These are phyloP conservation scores for Arizona elegans DNA, from an alignment of 2,113 vertebrate genomes.

Conservation along the genomic window DNA sequence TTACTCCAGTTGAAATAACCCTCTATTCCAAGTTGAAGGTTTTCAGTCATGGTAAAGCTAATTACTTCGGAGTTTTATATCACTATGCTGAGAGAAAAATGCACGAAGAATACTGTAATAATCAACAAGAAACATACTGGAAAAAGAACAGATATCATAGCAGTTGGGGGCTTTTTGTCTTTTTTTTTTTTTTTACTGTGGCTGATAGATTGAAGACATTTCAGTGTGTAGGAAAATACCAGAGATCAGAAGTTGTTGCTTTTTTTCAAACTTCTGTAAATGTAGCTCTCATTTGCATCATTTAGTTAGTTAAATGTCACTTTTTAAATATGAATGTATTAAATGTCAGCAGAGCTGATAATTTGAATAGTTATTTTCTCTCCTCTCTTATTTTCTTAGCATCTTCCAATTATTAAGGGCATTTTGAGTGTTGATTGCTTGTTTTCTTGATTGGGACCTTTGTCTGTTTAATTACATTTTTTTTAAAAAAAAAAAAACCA, in stretches of 20 bases:
- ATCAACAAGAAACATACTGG: not conserved
- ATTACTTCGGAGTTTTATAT: not conserved
- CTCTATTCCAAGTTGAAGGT: not conserved
- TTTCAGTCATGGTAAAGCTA: constrained; percentile 4
- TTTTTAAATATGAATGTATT: constrained; percentile 79
- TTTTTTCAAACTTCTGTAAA: constrained; percentile 67
- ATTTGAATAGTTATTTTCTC: constrained; percentile 73
- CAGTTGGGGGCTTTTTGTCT: constrained; percentile 10
- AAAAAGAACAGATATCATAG: not conserved
- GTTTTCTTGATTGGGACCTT: constrained; percentile 67
- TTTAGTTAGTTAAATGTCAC: constrained; percentile 78
- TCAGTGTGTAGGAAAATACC: constrained; percentile 46
- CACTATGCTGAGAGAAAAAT: not conserved
- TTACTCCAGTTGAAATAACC: not conserved
- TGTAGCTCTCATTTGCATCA: constrained; percentile 78
- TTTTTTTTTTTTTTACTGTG: constrained; percentile 16
- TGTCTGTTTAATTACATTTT: constrained; percentile 48
- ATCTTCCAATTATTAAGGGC: constrained; percentile 69
- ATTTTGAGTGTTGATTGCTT: constrained; percentile 72
- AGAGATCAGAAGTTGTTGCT: constrained; percentile 66
- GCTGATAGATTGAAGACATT: constrained; percentile 25
- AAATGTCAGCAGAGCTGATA: constrained; percentile 77
- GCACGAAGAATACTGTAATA: not conserved
- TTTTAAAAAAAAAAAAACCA: not conserved
- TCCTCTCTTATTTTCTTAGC: constrained; percentile 66